Evolutionary conservation across 2,113 vertebrate species (phyloP), one percentile per base, ranked within the genome.

Genomic region (Sitta europaea): DNA sequence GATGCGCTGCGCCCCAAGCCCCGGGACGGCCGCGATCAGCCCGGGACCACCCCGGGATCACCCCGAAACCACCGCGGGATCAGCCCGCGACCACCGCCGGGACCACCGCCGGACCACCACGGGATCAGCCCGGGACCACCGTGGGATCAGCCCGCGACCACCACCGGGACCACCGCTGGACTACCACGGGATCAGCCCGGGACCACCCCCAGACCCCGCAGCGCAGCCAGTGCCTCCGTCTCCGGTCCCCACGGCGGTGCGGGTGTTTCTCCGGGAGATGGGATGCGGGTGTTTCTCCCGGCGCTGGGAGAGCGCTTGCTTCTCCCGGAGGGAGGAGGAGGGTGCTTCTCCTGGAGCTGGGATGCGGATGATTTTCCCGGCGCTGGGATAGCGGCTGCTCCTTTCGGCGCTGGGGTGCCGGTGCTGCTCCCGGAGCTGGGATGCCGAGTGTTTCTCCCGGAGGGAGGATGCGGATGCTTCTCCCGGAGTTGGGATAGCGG

Each of bases 331-430:
- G n/a, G n/a, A n/a, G n/a, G n/a, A n/a, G n/a, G n/a, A n/a, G 45
- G 42, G 11, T 25, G 29, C 7, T 13, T 12, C 4, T 31, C 58
- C 11, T 9, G 19, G 42, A 8, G 13, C 5, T 11, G 27, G 27
- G 35, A 51, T 16, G 47, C 47, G 62, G 21, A 14, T 31, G 28
- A 8, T 11, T 31, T 16, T 42, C 70, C 38, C 5, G 31, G 62
- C 4, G 10, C 0, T 11, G 35, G 21, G 54, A n/a, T 9, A 17
- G 28, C 51, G 17, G 51, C 4, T 31, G 28, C 2, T n/a, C n/a
- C n/a, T n/a, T n/a, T n/a, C n/a, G n/a, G n/a, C n/a, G n/a, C n/a
- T n/a, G n/a, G n/a, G n/a, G n/a, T n/a, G n/a, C n/a, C n/a, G n/a
- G n/a, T n/a, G n/a, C n/a, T n/a, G n/a, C n/a, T 35, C 23, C 16